Evolutionary conservation across 1,140 invertebrate genomes (phyloP).

Genomic region (Limonius californicus): DNA sequence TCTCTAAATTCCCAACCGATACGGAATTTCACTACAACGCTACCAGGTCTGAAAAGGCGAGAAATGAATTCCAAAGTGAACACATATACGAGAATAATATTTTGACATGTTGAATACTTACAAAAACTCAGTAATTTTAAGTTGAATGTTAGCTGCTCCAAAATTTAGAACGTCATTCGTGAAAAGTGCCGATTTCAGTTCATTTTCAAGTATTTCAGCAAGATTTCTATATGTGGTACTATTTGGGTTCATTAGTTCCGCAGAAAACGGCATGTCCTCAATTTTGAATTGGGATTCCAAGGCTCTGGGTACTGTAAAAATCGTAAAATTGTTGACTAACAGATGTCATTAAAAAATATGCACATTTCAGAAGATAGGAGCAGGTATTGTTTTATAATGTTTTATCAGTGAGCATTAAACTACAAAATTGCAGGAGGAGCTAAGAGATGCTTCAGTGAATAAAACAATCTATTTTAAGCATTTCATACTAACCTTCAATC

Average conservation of each 20-base stretch:
- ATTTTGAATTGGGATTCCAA: slow-evolving; percentile 64
- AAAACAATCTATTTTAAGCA: too few species aligned
- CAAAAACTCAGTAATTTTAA: slow-evolving; percentile 64
- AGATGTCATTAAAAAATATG: too few species aligned
- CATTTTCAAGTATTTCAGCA: slow-evolving; percentile 53
- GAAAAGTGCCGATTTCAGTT: slow-evolving; percentile 56
- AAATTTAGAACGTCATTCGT: slow-evolving; percentile 50
- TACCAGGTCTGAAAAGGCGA: slow-evolving; percentile 60
- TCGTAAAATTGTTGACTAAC: too few species aligned
- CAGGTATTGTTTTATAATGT: slow-evolving; percentile 4
- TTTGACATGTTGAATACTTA: too few species aligned
- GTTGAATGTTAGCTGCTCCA: slow-evolving; percentile 51
- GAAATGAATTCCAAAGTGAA: too few species aligned
- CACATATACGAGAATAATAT: too few species aligned
- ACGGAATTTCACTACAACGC: slow-evolving; percentile 59
- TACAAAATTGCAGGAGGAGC: too few species aligned
- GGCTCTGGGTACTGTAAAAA: slow-evolving; percentile 59
- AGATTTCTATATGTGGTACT: slow-evolving; percentile 61
- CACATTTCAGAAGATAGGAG: slow-evolving; percentile 7
- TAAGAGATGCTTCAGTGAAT: too few species aligned
- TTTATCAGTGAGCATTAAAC: too few species aligned
- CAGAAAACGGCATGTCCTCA: slow-evolving; percentile 60
- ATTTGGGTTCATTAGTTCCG: slow-evolving; percentile 55
- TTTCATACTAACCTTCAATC: slow-evolving; percentile 37
- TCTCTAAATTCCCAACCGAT: slow-evolving; percentile 59